A percentile compares a stretch with the other conserved stretches of the same genome.
These are phyloP conservation scores for Rhinella marina DNA, from an alignment of 2,797 vertebrate species.

Conservation along the genomic window DNA sequence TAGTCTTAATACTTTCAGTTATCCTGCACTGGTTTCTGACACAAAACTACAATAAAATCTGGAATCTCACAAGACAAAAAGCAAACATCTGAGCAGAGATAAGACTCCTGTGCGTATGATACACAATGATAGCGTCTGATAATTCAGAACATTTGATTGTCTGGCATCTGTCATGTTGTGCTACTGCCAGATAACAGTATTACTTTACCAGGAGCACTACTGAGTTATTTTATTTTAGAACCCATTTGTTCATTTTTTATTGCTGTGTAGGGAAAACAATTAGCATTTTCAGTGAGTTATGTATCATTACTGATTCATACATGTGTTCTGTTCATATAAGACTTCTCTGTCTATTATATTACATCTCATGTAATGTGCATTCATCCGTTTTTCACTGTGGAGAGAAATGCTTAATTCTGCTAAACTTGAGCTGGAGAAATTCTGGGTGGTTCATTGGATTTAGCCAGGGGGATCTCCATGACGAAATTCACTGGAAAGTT, in stretches of 20 bases:
- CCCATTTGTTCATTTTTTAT: background rate
- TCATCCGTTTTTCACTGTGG: background rate
- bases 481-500: slow-evolving; percentile 46
- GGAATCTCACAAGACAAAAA: background rate
- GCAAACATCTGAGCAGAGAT: background rate
- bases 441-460: slow-evolving; percentile 46
- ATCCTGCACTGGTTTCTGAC: background rate
- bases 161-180: background rate
- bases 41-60: background rate
- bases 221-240: background rate
- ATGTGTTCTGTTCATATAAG: background rate
- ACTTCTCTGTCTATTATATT: background rate
- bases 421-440: background rate
- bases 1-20: background rate
- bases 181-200: background rate
- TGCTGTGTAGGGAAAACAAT: background rate
- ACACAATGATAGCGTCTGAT: background rate
- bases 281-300: background rate
- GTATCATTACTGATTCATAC: too few relatives aligned
- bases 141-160: background rate
- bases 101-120: background rate
- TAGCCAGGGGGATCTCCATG: slow-evolving; percentile 27
- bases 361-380: background rate
- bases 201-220: background rate
- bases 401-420: background rate